Evolutionary conservation across 2,113 vertebrate genomes (phyloP), one percentile per base, ranked within the genome.

Genomic region (Zapornia atra): DNA sequence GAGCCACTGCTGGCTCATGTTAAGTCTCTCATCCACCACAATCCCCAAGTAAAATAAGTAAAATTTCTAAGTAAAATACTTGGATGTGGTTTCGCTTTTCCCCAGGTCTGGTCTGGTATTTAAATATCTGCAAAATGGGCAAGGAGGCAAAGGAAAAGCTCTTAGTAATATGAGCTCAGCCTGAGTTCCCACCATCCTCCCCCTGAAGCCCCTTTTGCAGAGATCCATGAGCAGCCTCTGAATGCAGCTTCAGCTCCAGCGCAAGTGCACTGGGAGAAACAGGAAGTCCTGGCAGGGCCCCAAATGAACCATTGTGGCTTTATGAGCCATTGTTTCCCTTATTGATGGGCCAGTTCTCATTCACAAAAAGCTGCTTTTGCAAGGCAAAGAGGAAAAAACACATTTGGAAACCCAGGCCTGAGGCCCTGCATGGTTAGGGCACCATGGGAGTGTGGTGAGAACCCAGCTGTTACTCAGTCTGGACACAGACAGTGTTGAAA

Each of bases 21-120:
- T n/a, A n/a, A n/a, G n/a, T n/a, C n/a, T n/a, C n/a, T 76, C 20
- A 12, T 36, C n/a, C n/a, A n/a, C n/a, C n/a, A n/a, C n/a, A n/a
- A n/a, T n/a, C n/a, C n/a, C n/a, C n/a, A n/a, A n/a, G n/a, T n/a
- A n/a, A n/a, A n/a, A n/a, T n/a, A n/a, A n/a, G n/a, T n/a, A n/a
- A n/a, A n/a, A n/a, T 70, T 68, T 69, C 15, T 63, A 40, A 72
- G 50, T 19, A 57, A 78, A 75, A 9, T 70, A 20, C 12, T 60
- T 6, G 0, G 28, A 15, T 36, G 12, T 2, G 29, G 2, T 57
- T 65, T 57, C 0, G 0, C 6, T 0, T 63, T n/a, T 79, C 26
- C 42, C 28, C 69, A 29, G 4, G 2, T 72, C 75, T 66, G 22
- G 5, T 48, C 20, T 86, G 38, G 46, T 24, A 60, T 12, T 15